These are phyloP conservation scores for Prorops nasuta DNA, from an alignment of 1,140 invertebrate species.

Conservation along the genomic window DNA sequence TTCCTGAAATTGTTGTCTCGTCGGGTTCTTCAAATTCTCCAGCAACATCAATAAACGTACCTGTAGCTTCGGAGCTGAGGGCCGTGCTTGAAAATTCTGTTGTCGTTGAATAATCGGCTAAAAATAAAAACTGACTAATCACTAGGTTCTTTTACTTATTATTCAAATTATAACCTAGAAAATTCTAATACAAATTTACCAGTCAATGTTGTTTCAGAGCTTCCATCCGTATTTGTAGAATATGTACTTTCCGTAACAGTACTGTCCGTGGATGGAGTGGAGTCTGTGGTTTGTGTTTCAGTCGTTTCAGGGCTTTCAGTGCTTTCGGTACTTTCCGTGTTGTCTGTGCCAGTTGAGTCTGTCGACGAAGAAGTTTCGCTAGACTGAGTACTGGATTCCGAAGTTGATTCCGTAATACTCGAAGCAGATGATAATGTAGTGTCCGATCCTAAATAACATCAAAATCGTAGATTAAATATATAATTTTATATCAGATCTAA, in stretches of 20 bases:
- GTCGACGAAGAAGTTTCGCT: constrained; percentile 12
- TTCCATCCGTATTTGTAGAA: constrained; percentile 5
- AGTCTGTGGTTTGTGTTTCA: constrained; percentile 33
- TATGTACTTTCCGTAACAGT: constrained; percentile 1
- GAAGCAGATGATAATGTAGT: constrained; percentile 8
- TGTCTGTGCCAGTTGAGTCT: constrained; percentile 14
- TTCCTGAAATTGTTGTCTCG: constrained; percentile 18
- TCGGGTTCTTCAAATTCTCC: constrained; percentile 20
- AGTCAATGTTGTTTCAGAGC: constrained; percentile 5
- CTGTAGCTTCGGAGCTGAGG: neutral
- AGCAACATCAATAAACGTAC: neutral
- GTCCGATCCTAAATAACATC: too few species aligned
- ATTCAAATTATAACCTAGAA: too few species aligned
- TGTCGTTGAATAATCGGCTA: neutral
- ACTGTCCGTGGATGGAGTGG: constrained; percentile 9
- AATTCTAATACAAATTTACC: too few species aligned
- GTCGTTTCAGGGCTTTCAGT: constrained; percentile 19
- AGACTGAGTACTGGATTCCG: constrained; percentile 13
- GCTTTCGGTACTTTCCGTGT: constrained; percentile 23
- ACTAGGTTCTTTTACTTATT: too few species aligned
- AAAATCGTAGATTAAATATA: too few species aligned
- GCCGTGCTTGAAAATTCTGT: neutral
- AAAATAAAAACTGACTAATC: neutral
- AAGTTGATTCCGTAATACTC: constrained; percentile 8
- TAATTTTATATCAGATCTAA: too few species aligned